Base-by-base conservation (phyloP, 2,113 vertebrate species). In the Montifringilla adamsi region DNA sequence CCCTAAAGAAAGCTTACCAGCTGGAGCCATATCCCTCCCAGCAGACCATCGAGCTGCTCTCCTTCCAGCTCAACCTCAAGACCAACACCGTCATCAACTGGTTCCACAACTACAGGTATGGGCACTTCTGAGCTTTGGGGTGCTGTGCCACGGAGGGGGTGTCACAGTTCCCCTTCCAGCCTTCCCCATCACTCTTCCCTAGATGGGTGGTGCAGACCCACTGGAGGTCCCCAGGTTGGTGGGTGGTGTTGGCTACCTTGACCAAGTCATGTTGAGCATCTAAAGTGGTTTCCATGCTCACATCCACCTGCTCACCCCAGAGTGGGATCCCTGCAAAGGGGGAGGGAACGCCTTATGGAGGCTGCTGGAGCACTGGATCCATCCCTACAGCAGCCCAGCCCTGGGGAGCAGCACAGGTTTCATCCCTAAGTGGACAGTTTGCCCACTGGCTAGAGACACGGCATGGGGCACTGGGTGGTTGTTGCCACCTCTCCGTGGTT, bases 51-150 rank as follows among this genome's bases (percentile, higher is more conserved):
- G 99, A 99, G 97, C 97, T 99, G 84, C 98, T 99, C 44, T 99
- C 99, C 31, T 98, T 99, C 66, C 99, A 99, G 96, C 99, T 99
- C 90, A 98, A 99, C 96, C 99, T 99, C 89, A 99, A 99, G 97
- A 99, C 99, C 94, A 99, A 99, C 98, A 99, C 99, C 0, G 99
- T 99, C 97, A 99, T 99, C 98, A 99, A 99, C 97, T 99, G 99
- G 99, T 99, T 99, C 97, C 99, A 99, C 97, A 99, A 99, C 97
- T 99, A 99, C 98, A 99, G 99, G 99, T 98, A 95, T 0, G 4
- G 43, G 6, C 0, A 0, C 30, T 67, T 24, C 3, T 0, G 1
- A 49, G 23, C 22, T 93, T 60, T 2, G 62, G 14, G 1, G 0
- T 87, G 74, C 50, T 17, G 24, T 56, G 39, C 6, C 52, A 24